phyloP scores from a whole-genome alignment of 2,888 invertebrate species.

The Gymnoscelis rufifasciata region DNA sequence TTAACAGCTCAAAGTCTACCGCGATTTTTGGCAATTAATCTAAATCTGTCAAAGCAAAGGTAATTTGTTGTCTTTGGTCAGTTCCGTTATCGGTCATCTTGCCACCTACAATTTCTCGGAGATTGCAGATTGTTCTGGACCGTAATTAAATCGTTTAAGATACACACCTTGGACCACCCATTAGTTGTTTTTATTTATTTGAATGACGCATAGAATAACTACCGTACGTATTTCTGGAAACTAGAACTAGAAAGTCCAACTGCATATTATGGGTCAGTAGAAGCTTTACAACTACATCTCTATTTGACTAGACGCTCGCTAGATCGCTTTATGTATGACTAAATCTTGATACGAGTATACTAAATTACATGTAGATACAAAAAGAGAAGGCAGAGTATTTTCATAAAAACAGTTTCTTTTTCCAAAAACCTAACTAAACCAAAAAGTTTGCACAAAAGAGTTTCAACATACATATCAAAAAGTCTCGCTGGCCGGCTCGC shows the following conservation, averaged over 20 bases:
- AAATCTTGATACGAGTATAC: too few relatives aligned
- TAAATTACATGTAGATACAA: too few relatives aligned
- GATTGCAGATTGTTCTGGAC: conserved; percentile 6
- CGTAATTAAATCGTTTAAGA: conserved; percentile 13
- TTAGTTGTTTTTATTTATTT: conserved; percentile 5
- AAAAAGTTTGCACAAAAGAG: conserved; percentile 23
- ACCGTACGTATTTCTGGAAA: too few relatives aligned
- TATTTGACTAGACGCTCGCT: too few relatives aligned
- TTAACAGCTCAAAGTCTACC: too few relatives aligned
- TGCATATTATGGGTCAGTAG: too few relatives aligned
- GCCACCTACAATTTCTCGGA: conserved; percentile 44
- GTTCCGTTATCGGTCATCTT: conserved; percentile 51
- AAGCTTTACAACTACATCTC: too few relatives aligned
- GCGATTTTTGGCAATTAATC: conserved; percentile 43
- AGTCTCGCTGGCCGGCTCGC: conserved; percentile 12
- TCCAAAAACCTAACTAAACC: neutral
- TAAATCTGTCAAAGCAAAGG: conserved; percentile 55
- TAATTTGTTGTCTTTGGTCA: conserved; percentile 42
- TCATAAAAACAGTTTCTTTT: neutral
- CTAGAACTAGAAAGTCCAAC: too few relatives aligned
- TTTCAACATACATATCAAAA: conserved; percentile 23
- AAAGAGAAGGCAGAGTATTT: neutral
- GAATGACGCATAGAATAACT: neutral
- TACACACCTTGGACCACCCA: conserved; percentile 39
- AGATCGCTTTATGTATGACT: too few relatives aligned